Evolutionary conservation across 2,888 invertebrate species (phyloP).

Genomic region (Leuctra nigra): DNA sequence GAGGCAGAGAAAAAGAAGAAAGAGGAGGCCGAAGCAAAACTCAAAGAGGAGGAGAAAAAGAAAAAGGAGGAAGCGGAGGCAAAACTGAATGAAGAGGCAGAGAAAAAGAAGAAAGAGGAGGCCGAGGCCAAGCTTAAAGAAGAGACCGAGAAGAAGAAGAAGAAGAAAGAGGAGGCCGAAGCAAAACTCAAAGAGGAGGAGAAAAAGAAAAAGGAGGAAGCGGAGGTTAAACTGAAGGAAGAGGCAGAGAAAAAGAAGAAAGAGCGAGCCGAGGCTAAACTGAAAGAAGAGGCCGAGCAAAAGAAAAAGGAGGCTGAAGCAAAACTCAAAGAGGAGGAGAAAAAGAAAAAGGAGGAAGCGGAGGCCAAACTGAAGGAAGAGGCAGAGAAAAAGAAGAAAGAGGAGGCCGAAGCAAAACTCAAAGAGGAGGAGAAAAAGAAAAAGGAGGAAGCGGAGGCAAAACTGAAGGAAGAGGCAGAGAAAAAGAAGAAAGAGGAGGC

Average conservation of each 20-base stretch:
- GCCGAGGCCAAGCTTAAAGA: constrained; percentile 38
- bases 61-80: constrained; percentile 23
- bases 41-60: constrained; percentile 23
- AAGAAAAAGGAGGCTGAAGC: constrained; percentile 22
- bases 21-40: constrained; percentile 27
- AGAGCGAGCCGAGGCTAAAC: constrained; percentile 23
- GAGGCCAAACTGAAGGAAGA: constrained; percentile 20
- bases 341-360: constrained; percentile 19
- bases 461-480: constrained; percentile 19
- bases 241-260: constrained; percentile 25
- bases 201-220: constrained; percentile 19
- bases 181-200: constrained; percentile 13
- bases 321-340: constrained; percentile 17
- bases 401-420: constrained; percentile 20
- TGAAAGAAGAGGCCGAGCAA: constrained; percentile 20
- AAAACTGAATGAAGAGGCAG: no score
- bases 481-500: constrained; percentile 17
- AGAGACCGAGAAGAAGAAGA: constrained; percentile 33
- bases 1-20: constrained; percentile 24
- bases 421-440: constrained; percentile 22
- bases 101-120: constrained; percentile 21
- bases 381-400: constrained; percentile 19
- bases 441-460: constrained; percentile 19
- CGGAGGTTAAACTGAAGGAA: constrained; percentile 21
- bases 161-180: constrained; percentile 16